These are phyloP conservation scores for Sebastes kiyomatsui DNA, from an alignment of 2,797 vertebrate species.

Conservation along the genomic window DNA sequence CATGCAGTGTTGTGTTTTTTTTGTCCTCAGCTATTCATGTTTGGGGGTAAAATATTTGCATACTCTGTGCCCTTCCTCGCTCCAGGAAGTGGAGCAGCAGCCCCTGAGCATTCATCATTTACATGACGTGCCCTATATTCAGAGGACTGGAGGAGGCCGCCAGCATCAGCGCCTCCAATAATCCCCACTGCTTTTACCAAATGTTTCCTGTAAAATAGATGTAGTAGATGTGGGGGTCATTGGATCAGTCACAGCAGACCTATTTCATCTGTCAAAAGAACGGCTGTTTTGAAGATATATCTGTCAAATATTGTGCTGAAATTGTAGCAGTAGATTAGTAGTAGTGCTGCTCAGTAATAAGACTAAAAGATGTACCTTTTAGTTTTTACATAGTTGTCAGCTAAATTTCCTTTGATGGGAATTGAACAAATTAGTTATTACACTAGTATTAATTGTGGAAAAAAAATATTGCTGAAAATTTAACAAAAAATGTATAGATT, in stretches of 20 bases:
- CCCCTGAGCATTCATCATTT: constrained; percentile 79
- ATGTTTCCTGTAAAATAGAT: constrained; percentile 18
- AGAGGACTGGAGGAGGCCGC: constrained; percentile 45
- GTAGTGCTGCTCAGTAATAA: background rate
- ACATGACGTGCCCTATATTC: constrained; percentile 77
- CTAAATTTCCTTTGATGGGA: background rate
- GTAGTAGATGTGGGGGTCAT: background rate
- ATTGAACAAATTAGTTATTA: background rate
- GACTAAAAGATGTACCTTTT: background rate
- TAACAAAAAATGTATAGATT: background rate
- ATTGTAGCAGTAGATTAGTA: no score
- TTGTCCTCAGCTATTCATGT: constrained; percentile 33
- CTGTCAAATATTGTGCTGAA: background rate
- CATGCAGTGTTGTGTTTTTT: constrained; percentile 17
- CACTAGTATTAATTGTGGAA: background rate
- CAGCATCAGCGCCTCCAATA: constrained; percentile 37
- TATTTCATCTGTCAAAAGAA: background rate
- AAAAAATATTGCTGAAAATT: background rate
- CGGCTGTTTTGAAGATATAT: background rate
- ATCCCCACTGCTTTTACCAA: constrained; percentile 34
- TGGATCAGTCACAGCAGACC: background rate
- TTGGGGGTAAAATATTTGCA: constrained; percentile 46
- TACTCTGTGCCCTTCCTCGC: constrained; percentile 48
- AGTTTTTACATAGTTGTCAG: background rate
- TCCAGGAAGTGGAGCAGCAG: constrained; percentile 70